phyloP scores from a whole-genome alignment of 2,888 invertebrate species.

The Charanyca ferruginea region DNA sequence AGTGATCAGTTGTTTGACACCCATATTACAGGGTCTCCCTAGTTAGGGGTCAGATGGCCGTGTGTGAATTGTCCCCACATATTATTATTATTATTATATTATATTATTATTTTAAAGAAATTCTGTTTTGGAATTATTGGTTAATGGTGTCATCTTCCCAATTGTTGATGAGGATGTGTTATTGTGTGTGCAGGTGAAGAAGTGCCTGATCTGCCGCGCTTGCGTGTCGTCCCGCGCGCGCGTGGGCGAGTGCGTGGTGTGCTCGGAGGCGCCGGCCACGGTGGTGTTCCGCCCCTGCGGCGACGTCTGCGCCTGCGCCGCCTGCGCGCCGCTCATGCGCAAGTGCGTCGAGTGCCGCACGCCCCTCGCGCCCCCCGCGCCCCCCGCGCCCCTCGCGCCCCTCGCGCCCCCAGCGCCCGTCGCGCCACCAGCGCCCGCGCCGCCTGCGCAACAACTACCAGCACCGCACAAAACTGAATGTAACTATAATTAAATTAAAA shows the following conservation, averaged over 20 bases:
- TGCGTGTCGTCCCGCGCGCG: conserved; percentile 73
- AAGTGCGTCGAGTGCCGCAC: conserved; percentile 99
- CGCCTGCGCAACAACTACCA: conserved; percentile 14
- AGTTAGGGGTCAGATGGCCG: no score
- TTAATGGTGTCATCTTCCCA: no score
- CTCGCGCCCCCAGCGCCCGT: conserved; percentile 87
- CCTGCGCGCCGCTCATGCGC: conserved; percentile 98
- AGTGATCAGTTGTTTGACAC: no score
- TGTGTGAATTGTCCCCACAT: no score
- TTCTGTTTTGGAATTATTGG: no score
- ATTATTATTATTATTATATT: no score
- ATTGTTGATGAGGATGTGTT: no score
- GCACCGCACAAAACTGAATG: conserved; percentile 67
- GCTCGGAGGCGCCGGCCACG: conserved; percentile 97
- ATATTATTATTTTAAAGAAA: no score
- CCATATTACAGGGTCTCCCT: no score
- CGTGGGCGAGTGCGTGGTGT: conserved; percentile 99
- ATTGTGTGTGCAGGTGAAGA: conserved; percentile 93
- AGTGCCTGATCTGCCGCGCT: conserved; percentile 97
- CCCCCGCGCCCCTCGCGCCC: conserved; percentile 57
- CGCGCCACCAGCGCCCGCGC: conserved; percentile 49
- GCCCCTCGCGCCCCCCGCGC: conserved; percentile 90
- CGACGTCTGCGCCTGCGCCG: conserved; percentile 97
- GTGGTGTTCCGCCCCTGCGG: conserved; percentile 98
- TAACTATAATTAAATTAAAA: no score